Percentiles rank a stretch among this genome's conserved stretches.
phyloP scores from a whole-genome alignment of 2,113 vertebrate genomes.

The Anseranas semipalmata region DNA sequence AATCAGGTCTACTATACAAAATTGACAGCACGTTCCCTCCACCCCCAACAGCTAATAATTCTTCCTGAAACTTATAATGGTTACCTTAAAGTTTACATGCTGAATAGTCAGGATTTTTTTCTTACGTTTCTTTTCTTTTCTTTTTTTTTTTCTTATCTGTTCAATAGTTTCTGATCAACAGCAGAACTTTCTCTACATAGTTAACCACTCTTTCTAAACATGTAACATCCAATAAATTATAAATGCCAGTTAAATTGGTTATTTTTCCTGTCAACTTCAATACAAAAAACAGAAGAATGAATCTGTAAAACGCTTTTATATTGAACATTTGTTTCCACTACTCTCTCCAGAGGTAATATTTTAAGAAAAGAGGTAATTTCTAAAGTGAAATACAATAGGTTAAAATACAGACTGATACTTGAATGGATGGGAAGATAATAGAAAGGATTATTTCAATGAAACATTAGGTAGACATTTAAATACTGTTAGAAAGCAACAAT shows the following conservation, averaged over 20 bases:
- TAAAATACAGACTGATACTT: neutral
- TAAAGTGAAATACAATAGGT: neutral
- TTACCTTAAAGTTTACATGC: neutral
- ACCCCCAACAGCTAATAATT: neutral
- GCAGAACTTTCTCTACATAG: neutral
- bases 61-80: neutral
- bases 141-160: neutral
- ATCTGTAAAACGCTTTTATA: neutral
- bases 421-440: neutral
- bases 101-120: neutral
- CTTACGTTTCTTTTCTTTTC: too few species aligned
- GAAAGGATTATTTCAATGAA: neutral
- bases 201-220: neutral
- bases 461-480: neutral
- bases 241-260: neutral
- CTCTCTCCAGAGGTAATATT: neutral
- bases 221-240: neutral
- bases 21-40: neutral
- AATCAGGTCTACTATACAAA: neutral
- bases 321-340: neutral
- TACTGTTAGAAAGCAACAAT: neutral
- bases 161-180: neutral
- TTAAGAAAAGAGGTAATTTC: neutral
- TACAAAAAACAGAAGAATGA: neutral
- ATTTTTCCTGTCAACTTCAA: neutral